A percentile compares a stretch with the other conserved stretches of the same genome.
Conservation (phyloP, 2,113 vertebrate species). For the Cichladusa arquata region DNA sequence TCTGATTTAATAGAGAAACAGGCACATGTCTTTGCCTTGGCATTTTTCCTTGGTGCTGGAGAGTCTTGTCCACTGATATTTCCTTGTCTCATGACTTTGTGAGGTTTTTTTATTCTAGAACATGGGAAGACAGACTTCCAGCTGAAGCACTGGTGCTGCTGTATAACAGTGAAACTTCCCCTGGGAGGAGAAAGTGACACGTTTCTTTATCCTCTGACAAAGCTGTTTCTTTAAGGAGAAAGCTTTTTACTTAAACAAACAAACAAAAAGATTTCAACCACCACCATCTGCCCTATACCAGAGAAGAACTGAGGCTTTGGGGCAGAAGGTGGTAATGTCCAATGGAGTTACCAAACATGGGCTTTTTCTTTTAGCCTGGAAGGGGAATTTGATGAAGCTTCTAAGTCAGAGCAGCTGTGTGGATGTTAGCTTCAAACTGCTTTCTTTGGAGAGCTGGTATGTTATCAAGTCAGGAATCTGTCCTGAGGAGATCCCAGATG, state of each 20-base stretch:
- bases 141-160: background rate
- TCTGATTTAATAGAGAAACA: background rate
- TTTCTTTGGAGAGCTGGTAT: constrained; percentile 59
- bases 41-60: background rate
- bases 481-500: constrained; percentile 56
- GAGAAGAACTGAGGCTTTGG: background rate
- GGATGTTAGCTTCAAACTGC: constrained; percentile 21
- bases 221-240: background rate
- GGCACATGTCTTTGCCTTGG: background rate
- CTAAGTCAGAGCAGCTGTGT: constrained; percentile 51
- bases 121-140: too few relatives aligned
- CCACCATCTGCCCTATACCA: background rate
- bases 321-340: background rate
- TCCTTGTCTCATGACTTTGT: background rate
- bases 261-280: background rate
- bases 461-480: constrained; percentile 60
- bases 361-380: background rate
- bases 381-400: constrained; percentile 39
- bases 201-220: background rate
- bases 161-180: background rate
- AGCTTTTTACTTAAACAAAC: background rate
- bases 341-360: constrained; percentile 39
- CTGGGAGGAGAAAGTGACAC: background rate
- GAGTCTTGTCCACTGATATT: background rate
- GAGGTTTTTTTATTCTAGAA: background rate